Base-by-base conservation (phyloP, 2,113 vertebrate genomes). In the Arizona elegans region DNA sequence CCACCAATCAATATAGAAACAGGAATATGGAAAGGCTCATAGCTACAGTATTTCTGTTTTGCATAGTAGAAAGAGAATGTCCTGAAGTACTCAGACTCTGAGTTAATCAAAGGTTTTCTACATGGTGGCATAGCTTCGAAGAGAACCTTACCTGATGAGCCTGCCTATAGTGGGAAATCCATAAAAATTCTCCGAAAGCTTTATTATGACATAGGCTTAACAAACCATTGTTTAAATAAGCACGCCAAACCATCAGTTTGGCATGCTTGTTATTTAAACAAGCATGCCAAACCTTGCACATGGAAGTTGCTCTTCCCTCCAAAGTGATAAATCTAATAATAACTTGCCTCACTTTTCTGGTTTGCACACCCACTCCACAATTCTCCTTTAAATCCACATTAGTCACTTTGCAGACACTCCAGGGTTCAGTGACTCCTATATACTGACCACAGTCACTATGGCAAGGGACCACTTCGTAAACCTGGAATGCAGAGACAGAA, bases 371-470 rank as follows among this genome's bases (percentile, higher is more conserved):
- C 94, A 99, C 98, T 50, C 99, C 99, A 33, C 99, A 99, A 97
- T 99, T 99, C 93, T 99, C 98, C 75, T 98, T 98, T 50, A 98
- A 97, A 93, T 99, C 98, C 94, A 99, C 98, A 1, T 98, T 99
- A 93, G 98, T 99, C 96, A 99, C 98, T 95, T 99, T 99, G 98
- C 99, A 99, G 62, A 99, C 93, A 0, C 99, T 99, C 99, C 99
- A 99, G 0, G 99, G 99, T 92, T 99, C 99, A 0, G 98, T 98
- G 94, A 99, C 97, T 98, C 99, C 99, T 3, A 99, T 94, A 0
- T 99, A 99, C 96, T 99, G 99, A 92, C 96, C 98, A 95, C 99
- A 99, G 97, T 99, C 99, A 56, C 99, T 99, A 95, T 99, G 98
- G 94, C 99, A 99, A 0, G 99, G 99, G 15, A 99, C 98, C 7